Evolutionary conservation across 2,113 vertebrate genomes (phyloP).

Genomic region (Seriola dumerili): DNA sequence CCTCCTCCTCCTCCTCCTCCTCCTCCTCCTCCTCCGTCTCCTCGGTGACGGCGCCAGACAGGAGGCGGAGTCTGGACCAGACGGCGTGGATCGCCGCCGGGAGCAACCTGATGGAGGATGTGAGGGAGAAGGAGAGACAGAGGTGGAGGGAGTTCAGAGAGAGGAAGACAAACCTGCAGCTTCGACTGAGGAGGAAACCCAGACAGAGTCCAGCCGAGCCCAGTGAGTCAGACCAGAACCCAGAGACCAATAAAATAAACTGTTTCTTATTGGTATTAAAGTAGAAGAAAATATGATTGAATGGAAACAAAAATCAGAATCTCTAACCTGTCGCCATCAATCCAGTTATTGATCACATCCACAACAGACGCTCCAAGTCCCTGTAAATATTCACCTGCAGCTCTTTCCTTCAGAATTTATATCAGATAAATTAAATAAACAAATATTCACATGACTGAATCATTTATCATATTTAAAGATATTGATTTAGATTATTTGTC

Average conservation of each 20-base stretch:
- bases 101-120: not conserved
- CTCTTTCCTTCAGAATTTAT: too few species aligned
- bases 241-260: not conserved
- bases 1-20: not conserved
- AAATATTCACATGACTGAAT: too few species aligned
- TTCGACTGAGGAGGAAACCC: conserved; percentile 21
- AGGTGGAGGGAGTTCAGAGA: conserved; percentile 51
- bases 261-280: too few species aligned
- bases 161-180: conserved; percentile 3
- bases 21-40: not conserved
- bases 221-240: conserved; percentile 63
- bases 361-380: too few species aligned
- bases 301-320: too few species aligned
- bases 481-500: not conserved
- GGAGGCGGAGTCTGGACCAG: conserved; percentile 1
- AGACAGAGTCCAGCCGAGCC: conserved; percentile 51
- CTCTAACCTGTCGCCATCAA: too few species aligned
- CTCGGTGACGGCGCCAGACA: not conserved
- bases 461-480: not conserved
- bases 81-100: not conserved
- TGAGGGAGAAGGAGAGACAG: conserved; percentile 34
- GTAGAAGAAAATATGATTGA: too few species aligned
- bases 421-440: too few species aligned
- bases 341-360: too few species aligned
- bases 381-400: too few species aligned